Conservation (phyloP, 2,888 invertebrate species). For the Alcis repandata region DNA sequence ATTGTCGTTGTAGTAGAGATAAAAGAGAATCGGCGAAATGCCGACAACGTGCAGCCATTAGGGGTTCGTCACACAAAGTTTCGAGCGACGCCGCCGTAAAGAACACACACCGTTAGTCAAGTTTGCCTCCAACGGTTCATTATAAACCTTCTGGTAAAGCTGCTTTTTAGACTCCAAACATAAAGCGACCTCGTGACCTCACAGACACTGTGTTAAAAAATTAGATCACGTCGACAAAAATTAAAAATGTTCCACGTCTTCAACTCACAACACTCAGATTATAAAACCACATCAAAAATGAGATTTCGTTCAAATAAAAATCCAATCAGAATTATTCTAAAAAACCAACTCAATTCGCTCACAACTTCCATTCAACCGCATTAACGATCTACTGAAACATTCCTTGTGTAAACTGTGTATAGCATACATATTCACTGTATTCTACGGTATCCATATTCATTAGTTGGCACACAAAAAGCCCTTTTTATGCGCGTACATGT, state of each 20-base stretch:
- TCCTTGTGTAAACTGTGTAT: constrained; percentile 1
- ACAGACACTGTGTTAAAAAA: too few species aligned
- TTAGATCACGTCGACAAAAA: neutral
- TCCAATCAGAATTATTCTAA: constrained; percentile 7
- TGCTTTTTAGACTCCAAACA: too few species aligned
- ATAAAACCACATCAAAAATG: neutral
- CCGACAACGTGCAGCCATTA: constrained; percentile 32
- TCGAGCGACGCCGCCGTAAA: constrained; percentile 13
- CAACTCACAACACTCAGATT: neutral
- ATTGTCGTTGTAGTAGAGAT: constrained; percentile 30
- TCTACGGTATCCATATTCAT: constrained; percentile 36
- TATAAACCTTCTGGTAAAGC: neutral
- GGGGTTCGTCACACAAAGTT: constrained; percentile 23
- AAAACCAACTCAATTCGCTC: constrained; percentile 25
- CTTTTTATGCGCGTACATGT: constrained; percentile 46
- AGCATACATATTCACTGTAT: constrained; percentile 15
- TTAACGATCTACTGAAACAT: constrained; percentile 19
- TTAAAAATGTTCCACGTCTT: neutral
- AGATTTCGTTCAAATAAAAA: neutral
- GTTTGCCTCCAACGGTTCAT: neutral
- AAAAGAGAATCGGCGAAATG: constrained; percentile 37
- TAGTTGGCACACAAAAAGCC: constrained; percentile 43
- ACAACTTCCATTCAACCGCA: constrained; percentile 23
- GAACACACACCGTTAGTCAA: constrained; percentile 2
- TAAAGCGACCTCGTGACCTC: too few species aligned